Base-by-base conservation (phyloP, 2,113 vertebrate species). In the Microcebus lehilahytsara region DNA sequence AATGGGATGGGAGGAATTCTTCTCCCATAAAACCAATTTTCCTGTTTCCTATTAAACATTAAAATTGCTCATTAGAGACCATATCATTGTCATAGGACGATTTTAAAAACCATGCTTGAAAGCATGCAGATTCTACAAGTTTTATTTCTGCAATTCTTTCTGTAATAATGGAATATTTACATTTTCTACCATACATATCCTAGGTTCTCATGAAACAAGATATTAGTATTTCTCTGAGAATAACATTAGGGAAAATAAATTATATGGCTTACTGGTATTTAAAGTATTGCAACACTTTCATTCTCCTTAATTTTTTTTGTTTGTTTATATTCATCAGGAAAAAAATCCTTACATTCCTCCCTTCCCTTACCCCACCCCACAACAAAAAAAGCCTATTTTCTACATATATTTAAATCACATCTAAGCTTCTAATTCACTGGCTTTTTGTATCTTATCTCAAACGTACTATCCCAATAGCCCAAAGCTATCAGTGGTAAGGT, bases 381-480 rank as follows among this genome's bases (percentile, higher is more conserved):
- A n/a, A 49, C 49, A 49, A 49, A n/a, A 80, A 58, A 49, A 94
- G 4, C 7, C 13, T 46, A 37, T 1, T 80, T 56, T 64, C 66
- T 37, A 49, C 40, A 40, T 30, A 23, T 17, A 64, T 75, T 80
- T 74, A 84, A 13, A 91, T 96, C 69, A 93, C 34, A 92, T 32
- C 0, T 87, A 84, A 96, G 79, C 93, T 95, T 97, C 89, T 89
- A 98, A 98, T 97, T 95, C 85, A 98, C 93, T 95, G 97, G 53
- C 27, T 60, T 98, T 83, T 64, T 97, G 88, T 94, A 97, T 96
- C 58, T 94, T 95, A 58, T 85, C 78, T 93, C 64, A 93, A 83
- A 95, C 95, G 25, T 69, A 53, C n/a, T 85, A 85, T 30, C 17
- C 96, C 58, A 96, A 85, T 75, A 97, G 53, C 34, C 3, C 9